A percentile compares a stretch with the other conserved stretches of the same genome.
Conservation (phyloP, 2,888 invertebrate species). For the Drosophila eohydei region DNA sequence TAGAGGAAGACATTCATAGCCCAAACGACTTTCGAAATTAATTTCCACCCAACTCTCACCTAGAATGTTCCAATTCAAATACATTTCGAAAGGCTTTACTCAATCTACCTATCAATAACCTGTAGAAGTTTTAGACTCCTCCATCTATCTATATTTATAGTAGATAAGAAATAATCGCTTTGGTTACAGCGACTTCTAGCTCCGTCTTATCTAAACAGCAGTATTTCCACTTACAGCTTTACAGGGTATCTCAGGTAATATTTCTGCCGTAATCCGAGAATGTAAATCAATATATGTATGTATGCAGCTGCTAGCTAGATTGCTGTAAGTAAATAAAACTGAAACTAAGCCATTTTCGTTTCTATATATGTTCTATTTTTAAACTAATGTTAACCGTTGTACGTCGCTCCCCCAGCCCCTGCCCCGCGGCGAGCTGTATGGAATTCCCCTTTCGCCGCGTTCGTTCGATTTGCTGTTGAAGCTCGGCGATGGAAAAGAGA, state of each 20-base stretch:
- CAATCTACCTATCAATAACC: background rate
- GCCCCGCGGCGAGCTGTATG: background rate
- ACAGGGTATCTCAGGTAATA: conserved; percentile 9
- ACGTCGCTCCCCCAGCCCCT: background rate
- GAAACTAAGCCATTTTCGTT: background rate
- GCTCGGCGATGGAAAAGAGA: background rate
- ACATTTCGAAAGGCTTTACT: too few relatives aligned
- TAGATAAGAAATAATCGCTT: background rate
- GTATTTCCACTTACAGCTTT: background rate
- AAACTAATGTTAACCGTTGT: background rate
- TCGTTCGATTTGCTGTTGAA: background rate
- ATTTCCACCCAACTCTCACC: background rate
- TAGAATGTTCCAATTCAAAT: too few relatives aligned
- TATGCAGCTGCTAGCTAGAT: background rate
- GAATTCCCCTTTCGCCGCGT: conserved; percentile 8
- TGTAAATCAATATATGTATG: background rate
- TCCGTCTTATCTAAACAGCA: background rate
- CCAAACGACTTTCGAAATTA: background rate
- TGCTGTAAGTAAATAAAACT: background rate
- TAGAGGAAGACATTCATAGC: background rate
- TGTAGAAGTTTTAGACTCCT: background rate
- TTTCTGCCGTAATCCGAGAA: background rate
- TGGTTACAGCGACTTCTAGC: background rate
- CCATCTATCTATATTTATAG: background rate
- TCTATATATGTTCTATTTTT: conserved; percentile 6